These are phyloP conservation scores for Lipotes vexillifer DNA, from an alignment of 2,113 vertebrate genomes.

Conservation along the genomic window DNA sequence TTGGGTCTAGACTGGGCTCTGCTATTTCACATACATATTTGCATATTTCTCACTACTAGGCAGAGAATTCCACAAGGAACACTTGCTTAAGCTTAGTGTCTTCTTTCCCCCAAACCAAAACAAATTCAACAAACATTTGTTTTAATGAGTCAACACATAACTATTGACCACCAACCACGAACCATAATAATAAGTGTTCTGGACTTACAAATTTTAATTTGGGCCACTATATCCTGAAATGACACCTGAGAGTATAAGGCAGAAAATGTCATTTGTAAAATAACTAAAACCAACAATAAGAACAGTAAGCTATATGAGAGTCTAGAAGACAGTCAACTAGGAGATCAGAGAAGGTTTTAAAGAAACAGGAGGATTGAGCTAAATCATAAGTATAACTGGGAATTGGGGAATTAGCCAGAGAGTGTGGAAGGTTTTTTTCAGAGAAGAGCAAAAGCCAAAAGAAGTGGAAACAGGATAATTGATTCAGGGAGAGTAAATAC, in stretches of 20 bases:
- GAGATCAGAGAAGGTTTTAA: background rate
- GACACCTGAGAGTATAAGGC: background rate
- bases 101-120: background rate
- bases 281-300: background rate
- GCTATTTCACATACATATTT: constrained; percentile 11
- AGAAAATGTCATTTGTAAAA: constrained; percentile 8
- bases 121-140: constrained; percentile 17
- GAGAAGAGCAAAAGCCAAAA: background rate
- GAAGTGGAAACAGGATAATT: background rate
- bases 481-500: background rate
- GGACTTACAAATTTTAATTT: background rate
- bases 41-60: background rate
- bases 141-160: background rate
- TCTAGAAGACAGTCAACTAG: background rate
- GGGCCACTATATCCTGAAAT: background rate
- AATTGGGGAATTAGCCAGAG: background rate
- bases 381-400: background rate
- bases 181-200: background rate
- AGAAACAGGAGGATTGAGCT: background rate
- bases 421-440: background rate
- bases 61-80: background rate
- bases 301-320: background rate
- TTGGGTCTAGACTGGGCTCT: background rate
- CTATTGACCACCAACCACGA: background rate
- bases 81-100: background rate